Percentiles rank a stretch among this genome's conserved stretches.
phyloP scores from a whole-genome alignment of 2,797 vertebrate species.

The Sebastes kiyomatsui region DNA sequence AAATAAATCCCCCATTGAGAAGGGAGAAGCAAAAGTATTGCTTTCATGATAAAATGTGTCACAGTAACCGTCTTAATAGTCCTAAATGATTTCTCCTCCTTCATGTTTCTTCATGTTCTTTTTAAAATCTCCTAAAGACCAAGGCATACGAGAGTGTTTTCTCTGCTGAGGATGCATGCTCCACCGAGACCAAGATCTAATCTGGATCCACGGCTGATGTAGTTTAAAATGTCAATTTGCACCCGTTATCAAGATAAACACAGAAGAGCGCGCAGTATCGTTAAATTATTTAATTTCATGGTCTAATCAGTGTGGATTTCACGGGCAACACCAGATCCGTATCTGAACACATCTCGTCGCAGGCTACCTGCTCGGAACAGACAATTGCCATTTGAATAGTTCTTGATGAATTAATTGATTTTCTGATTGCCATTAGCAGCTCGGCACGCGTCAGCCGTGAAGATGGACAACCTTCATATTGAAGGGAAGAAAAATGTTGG shows the following conservation, averaged over 20 bases:
- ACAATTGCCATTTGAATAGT: conserved; percentile 32
- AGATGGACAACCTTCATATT: conserved; percentile 54
- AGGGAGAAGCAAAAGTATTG: neutral
- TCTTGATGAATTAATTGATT: conserved; percentile 64
- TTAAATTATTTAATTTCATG: conserved; percentile 64
- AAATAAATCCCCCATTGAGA: neutral
- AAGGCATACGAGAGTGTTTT: neutral
- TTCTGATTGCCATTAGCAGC: conserved; percentile 1
- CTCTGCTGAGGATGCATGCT: neutral
- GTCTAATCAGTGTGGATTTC: conserved; percentile 60
- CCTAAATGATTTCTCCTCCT: neutral
- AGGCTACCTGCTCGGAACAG: conserved; percentile 26
- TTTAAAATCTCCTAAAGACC: neutral
- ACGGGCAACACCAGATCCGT: conserved; percentile 50
- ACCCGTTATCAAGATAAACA: conserved; percentile 56
- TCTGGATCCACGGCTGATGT: conserved; percentile 43
- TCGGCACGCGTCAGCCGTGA: conserved; percentile 4
- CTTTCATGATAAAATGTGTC: conserved; percentile 19
- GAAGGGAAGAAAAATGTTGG: neutral
- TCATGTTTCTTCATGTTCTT: neutral
- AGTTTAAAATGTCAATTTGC: conserved; percentile 64
- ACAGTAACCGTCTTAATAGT: neutral
- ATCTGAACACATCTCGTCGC: conserved; percentile 46
- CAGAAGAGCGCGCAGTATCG: neutral
- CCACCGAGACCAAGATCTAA: conserved; percentile 36